phyloP scores from a whole-genome alignment of 2,113 vertebrate genomes.

The Nematolebias whitei region DNA sequence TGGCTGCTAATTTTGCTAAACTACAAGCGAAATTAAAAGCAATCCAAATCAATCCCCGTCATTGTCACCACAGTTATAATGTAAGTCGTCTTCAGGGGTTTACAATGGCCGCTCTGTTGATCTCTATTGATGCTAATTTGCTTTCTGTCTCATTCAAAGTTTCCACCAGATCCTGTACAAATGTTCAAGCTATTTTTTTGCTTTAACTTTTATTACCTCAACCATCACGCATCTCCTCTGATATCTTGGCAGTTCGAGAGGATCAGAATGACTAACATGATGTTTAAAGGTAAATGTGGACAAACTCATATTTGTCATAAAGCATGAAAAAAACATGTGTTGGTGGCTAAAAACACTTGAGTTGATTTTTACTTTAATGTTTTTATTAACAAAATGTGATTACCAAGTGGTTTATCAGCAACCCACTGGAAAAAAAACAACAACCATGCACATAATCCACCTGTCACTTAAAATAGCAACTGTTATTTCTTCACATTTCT shows the following conservation, averaged over 20 bases:
- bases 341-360: neutral
- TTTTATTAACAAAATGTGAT: neutral
- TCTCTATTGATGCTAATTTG: no score
- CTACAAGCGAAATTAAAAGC: no score
- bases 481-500: conserved; percentile 19
- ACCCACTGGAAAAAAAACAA: neutral
- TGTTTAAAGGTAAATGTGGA: neutral
- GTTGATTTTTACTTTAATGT: neutral
- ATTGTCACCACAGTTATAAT: no score
- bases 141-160: no score
- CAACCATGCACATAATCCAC: conserved; percentile 11
- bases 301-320: neutral
- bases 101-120: no score
- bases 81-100: no score
- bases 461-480: conserved; percentile 31
- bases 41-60: no score
- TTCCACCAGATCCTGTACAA: no score
- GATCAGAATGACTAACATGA: neutral
- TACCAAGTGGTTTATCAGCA: neutral
- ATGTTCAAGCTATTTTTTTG: no score
- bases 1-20: no score
- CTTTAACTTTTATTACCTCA: no score
- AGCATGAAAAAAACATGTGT: neutral
- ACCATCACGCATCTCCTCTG: no score
- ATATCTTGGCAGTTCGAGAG: neutral